A percentile compares a stretch with the other conserved stretches of the same genome.
Evolutionary conservation across 2,797 vertebrate species (phyloP).

Genomic region (Myiotriccus ornatus): DNA sequence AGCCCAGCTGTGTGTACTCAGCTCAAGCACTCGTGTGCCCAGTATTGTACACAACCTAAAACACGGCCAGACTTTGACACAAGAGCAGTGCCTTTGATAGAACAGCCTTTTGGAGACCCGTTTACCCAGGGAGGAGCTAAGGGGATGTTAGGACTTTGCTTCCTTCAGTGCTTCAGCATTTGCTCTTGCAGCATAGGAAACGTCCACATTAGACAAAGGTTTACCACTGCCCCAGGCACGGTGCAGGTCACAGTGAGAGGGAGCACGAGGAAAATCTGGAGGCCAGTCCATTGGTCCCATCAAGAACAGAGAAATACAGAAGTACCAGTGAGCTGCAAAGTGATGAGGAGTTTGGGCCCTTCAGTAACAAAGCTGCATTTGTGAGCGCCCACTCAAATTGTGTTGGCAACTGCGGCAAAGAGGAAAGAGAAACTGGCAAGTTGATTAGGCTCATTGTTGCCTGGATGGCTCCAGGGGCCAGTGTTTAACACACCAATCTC

Average conservation of each 20-base stretch:
- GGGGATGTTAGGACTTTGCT: neutral
- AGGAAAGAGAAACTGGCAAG: neutral
- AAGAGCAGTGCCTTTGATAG: neutral
- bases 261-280: neutral
- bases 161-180: neutral
- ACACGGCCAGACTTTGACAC: neutral
- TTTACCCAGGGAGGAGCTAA: neutral
- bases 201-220: neutral
- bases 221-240: neutral
- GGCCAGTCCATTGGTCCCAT: neutral
- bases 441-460: neutral
- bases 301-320: neutral
- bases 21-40: fast-evolving
- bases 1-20: fast-evolving
- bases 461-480: neutral
- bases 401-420: neutral
- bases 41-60: neutral
- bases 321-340: neutral
- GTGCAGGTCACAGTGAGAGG: neutral
- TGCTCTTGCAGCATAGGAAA: neutral
- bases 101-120: neutral
- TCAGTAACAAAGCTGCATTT: neutral
- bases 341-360: neutral
- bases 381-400: neutral
- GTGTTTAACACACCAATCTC: neutral